Base-by-base conservation (phyloP, 2,888 invertebrate genomes). In the Monochamus alternatus region DNA sequence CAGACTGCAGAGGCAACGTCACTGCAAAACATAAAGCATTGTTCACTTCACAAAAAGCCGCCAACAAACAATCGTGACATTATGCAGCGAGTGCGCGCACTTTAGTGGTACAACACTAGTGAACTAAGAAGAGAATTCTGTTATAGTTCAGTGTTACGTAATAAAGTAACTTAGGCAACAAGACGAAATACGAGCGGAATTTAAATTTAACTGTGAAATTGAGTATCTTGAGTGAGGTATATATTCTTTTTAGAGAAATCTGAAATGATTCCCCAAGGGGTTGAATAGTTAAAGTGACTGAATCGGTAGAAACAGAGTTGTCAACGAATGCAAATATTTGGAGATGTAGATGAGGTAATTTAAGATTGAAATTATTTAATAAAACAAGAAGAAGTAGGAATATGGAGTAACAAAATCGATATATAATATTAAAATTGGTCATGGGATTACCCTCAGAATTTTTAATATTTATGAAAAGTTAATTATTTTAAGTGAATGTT, bases 51-150 rank as follows among this genome's bases (percentile, higher is more conserved):
- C 38, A n/a, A 31, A 22, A 44, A 14, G 44, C 63, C 3, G 8
- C 22, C 9, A 44, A 64, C 63, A 7, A 44, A 44, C 44, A 7
- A 5, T 5, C 2, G 43, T 3, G 10, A 8, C 9, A 64, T 44
- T 64, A 44, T 22, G 63, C 30, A 43, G 44, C 22, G 44, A 43
- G 44, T 43, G n/a, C 12, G 43, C 9, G 43, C 7, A 43, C 12
- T 63, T 63, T 14, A 43, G 43, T 63, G 44, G 43, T 22, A 64
- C n/a, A 44, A 64, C 22, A 64, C 63, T 64, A 43, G 63, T n/a
- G 43, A 64, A 64, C 63, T 64, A 64, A 5, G 44, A 22, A 44
- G 22, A 64, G 9, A 10, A 44, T 64, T 44, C 63, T 44, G 14
- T 64, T 43, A 22, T 44, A 32, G n/a, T 64, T 14, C 22, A 14